Conservation (phyloP, 2,888 invertebrate genomes). For the Neuroscelio doddi region DNA sequence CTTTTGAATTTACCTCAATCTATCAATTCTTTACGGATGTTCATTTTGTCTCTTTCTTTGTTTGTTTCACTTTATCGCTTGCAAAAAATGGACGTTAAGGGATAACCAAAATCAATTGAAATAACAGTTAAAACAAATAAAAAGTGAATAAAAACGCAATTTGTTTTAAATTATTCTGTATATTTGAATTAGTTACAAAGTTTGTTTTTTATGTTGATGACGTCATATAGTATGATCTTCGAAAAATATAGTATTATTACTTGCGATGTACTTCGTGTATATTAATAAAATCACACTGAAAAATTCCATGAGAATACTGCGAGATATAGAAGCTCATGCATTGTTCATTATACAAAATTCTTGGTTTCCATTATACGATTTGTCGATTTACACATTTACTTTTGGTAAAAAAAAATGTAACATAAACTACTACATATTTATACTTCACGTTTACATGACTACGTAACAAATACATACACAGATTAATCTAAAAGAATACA, state of each 20-base stretch:
- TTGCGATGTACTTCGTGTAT: conserved; percentile 12
- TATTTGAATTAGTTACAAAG: background rate
- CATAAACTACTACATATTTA: conserved; percentile 4
- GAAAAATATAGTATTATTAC: conserved; percentile 27
- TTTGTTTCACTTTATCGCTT: too few species aligned
- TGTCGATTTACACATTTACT: conserved; percentile 1
- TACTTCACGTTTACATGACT: conserved; percentile 10
- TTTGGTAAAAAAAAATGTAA: conserved; percentile 2
- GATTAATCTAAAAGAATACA: background rate
- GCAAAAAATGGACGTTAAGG: too few species aligned
- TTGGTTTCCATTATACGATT: background rate
- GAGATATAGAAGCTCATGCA: conserved; percentile 14
- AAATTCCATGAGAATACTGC: conserved; percentile 19
- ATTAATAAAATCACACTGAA: conserved; percentile 15
- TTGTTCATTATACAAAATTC: background rate
- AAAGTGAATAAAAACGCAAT: background rate
- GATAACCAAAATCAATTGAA: too few species aligned
- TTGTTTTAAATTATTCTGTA: background rate
- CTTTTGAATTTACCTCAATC: too few species aligned
- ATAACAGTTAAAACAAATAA: background rate
- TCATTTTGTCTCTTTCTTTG: too few species aligned
- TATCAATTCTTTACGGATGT: too few species aligned
- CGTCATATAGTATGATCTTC: conserved; percentile 13
- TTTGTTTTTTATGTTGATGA: background rate
- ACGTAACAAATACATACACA: conserved; percentile 12